Evolutionary conservation across 2,888 invertebrate genomes (phyloP).

Genomic region (Diogma glabrata): DNA sequence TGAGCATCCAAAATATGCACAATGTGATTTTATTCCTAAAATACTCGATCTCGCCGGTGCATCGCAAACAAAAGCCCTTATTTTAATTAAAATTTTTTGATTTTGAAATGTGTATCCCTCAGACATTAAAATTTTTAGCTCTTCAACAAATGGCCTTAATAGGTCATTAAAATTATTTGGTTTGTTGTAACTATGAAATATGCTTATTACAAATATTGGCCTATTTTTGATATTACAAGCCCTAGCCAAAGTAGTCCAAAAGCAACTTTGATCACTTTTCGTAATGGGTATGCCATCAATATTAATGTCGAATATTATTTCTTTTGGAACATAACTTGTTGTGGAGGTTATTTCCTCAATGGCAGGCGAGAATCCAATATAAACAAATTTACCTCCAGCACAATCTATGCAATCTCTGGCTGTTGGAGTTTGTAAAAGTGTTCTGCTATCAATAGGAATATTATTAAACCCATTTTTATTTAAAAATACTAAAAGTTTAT

Average conservation of each 20-base stretch:
- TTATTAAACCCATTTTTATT: too few species aligned
- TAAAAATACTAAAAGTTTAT: too few species aligned
- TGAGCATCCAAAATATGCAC: slow-evolving; percentile 13
- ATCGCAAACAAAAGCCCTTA: slow-evolving; percentile 14
- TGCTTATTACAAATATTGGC: not conserved
- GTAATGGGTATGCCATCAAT: slow-evolving; percentile 14
- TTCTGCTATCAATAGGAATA: too few species aligned
- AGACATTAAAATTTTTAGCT: too few species aligned
- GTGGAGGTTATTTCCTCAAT: not conserved
- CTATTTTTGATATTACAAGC: not conserved
- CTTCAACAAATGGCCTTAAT: too few species aligned
- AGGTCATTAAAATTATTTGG: not conserved
- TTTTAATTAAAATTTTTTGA: too few species aligned
- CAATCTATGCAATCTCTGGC: too few species aligned
- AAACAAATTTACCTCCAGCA: too few species aligned
- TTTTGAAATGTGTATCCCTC: too few species aligned
- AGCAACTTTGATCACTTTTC: slow-evolving; percentile 11
- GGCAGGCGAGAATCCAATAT: too few species aligned
- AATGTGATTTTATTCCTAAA: slow-evolving; percentile 13
- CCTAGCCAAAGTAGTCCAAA: not conserved
- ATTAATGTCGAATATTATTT: slow-evolving; percentile 11
- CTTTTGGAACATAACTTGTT: not conserved
- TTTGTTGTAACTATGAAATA: slow-evolving; percentile 1
- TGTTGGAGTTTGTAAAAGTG: too few species aligned
- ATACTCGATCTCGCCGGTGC: slow-evolving; percentile 13